These are phyloP conservation scores for Murina feae DNA, from an alignment of 2,113 vertebrate species.

Conservation along the genomic window DNA sequence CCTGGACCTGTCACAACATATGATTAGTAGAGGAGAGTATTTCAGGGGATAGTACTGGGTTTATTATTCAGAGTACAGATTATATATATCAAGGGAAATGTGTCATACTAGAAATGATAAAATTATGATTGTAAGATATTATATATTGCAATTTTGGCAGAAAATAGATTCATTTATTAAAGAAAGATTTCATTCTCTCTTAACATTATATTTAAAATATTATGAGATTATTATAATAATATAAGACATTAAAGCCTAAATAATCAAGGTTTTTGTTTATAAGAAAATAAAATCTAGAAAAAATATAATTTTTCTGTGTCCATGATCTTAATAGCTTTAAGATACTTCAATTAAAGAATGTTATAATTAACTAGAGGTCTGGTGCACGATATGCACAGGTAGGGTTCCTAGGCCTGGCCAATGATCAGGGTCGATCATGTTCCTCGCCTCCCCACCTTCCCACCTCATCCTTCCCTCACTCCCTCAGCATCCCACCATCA, in stretches of 20 bases:
- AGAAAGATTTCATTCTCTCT: background rate
- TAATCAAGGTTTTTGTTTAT: background rate
- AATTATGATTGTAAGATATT: background rate
- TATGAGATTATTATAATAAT: constrained; percentile 1
- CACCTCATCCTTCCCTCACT: too few relatives aligned
- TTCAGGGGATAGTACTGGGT: background rate
- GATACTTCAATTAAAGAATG: background rate
- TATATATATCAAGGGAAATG: constrained; percentile 35
- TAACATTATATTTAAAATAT: background rate
- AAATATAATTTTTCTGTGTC: background rate
- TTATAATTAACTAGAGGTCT: background rate
- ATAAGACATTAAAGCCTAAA: background rate
- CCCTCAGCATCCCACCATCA: too few relatives aligned
- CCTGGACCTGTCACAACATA: constrained; percentile 47
- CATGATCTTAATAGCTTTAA: background rate
- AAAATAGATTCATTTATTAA: background rate
- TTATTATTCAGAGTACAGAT: constrained; percentile 54
- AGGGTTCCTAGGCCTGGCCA: too few relatives aligned
- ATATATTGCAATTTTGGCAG: background rate
- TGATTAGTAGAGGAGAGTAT: constrained; percentile 29
- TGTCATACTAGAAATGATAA: background rate
- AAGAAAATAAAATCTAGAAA: background rate
- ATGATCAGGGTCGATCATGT: too few relatives aligned
- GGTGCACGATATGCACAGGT: too few relatives aligned
- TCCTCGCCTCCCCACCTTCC: too few relatives aligned